Evolutionary conservation across 2,888 invertebrate species (phyloP), one percentile per base, ranked within the genome.

Genomic region (Heliconius hortense): DNA sequence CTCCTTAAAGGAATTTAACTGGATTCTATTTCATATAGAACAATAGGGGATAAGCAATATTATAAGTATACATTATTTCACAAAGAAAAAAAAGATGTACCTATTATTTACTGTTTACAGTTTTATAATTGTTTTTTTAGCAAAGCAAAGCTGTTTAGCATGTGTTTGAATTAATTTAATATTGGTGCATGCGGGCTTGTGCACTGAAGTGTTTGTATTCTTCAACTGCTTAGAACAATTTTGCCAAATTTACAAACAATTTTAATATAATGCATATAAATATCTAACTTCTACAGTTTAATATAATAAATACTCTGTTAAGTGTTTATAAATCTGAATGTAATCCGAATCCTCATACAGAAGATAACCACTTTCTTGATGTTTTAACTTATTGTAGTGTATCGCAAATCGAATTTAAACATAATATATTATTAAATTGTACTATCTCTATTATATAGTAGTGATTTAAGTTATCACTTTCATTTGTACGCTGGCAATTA

Each of bases 391-490:
- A 73, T 56, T 76, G 73, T 73, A 75, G 72, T 53, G 28, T 71
- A 73, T 76, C 31, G 13, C 56, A 63, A 78, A 77, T 74, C 78
- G 77, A 78, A 78, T 77, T 77, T 78, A 77, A 75, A 68, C 64
- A 60, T 69, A 39, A 66, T 66, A 74, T 66, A 73, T 69, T 66
- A 73, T 64, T 59, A 71, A 43, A 62, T 64, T 31, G 26, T 74
- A 63, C 28, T 67, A 72, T 76, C 66, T 71, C 53, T 69, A 64
- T 26, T 31, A 28, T 31, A 62, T 10, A 28, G 39, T 66, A 62
- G 62, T 28, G 56, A 69, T 73, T 75, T 75, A 77, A 74, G 67
- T 77, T 77, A 66, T 72, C 72, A 71, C 39, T 28, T 77, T 68
- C 35, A 75, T 73, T 73, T 75, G 62, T 60, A 76, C 39, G 53